Evolutionary conservation across 1,140 invertebrate genomes (phyloP), one percentile per base, ranked within the genome.

Genomic region (Antheraea pernyi): DNA sequence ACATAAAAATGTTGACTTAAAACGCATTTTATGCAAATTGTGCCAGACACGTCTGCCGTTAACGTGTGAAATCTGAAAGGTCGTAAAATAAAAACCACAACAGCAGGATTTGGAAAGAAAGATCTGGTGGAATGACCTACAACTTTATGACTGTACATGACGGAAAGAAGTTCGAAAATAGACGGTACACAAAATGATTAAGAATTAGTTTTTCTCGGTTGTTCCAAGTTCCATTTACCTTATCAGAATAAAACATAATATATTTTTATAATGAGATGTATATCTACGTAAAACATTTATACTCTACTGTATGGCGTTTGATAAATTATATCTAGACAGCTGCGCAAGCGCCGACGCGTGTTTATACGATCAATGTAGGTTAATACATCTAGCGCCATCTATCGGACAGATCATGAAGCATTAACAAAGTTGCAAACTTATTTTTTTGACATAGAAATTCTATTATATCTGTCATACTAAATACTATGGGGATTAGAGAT

Each of bases 331-430:
- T 59, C 68, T 73, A 19, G 76, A 79, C 79, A 81, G 79, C 75
- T 79, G 77, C 67, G 76, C 36, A 53, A 16, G 68, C 73, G 70
- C 58, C 65, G 59, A 39, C 75, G 62, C 68, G 59, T 79, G 72
- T 82, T 73, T 78, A 72, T 74, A 70, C 69, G 74, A 65, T 68
- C 61, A 66, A 83, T 83, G 71, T 81, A 82, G 80, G 78, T 83
- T 85, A 85, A 76, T 78, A 76, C 75, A 75, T 59, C 65, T 71
- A 81, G 75, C 79, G 83, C 76, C 83, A 85, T 83, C 83, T 85
- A 77, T 72, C 68, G 61, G 18, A 22, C 67, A 70, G 39, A 70
- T 71, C 69, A 75, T 39, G 76, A 67, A 48, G 19, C 60, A 19
- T 42, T 68, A 59, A 42, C 59, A 19, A 42, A 11, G 9, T 9